phyloP scores from a whole-genome alignment of 1,140 invertebrate species.

The Ctenoplectra terminalis region DNA sequence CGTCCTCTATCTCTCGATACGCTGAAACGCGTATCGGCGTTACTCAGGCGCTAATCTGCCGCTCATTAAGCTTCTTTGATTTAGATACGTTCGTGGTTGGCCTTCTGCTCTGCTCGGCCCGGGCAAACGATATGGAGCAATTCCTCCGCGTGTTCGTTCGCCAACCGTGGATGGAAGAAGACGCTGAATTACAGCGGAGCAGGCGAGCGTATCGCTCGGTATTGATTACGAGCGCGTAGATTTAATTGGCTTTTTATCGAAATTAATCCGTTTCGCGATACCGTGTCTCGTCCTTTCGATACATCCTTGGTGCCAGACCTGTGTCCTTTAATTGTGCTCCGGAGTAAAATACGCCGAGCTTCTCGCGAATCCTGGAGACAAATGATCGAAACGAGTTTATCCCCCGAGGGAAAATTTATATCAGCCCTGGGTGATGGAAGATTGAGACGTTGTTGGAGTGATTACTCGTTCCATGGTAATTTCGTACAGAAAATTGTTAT shows the following conservation, averaged over 20 bases:
- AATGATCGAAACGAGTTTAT: background rate
- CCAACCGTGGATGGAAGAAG: background rate
- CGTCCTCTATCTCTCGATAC: conserved; percentile 32
- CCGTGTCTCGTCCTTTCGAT: conserved; percentile 25
- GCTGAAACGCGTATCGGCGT: conserved; percentile 43
- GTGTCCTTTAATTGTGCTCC: conserved; percentile 20
- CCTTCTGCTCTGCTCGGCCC: background rate
- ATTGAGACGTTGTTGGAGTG: conserved; percentile 9
- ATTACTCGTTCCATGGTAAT: too few species aligned
- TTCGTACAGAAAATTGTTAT: background rate
- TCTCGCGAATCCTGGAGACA: background rate
- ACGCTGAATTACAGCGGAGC: conserved; percentile 14
- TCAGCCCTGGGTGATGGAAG: background rate
- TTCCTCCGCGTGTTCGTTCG: background rate
- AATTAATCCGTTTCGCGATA: conserved; percentile 57
- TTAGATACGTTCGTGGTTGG: conserved; percentile 20
- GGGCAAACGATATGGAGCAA: conserved; percentile 35
- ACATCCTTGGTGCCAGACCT: background rate
- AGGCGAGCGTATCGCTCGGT: conserved; percentile 36
- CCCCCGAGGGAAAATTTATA: conserved; percentile 18
- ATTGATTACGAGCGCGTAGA: conserved; percentile 57
- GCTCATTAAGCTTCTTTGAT: conserved; percentile 65
- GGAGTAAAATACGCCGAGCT: conserved; percentile 11
- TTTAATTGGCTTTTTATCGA: conserved; percentile 71
- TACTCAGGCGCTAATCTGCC: conserved; percentile 58